Base-by-base conservation (phyloP, 2,797 vertebrate species). In the Chelon auratus region DNA sequence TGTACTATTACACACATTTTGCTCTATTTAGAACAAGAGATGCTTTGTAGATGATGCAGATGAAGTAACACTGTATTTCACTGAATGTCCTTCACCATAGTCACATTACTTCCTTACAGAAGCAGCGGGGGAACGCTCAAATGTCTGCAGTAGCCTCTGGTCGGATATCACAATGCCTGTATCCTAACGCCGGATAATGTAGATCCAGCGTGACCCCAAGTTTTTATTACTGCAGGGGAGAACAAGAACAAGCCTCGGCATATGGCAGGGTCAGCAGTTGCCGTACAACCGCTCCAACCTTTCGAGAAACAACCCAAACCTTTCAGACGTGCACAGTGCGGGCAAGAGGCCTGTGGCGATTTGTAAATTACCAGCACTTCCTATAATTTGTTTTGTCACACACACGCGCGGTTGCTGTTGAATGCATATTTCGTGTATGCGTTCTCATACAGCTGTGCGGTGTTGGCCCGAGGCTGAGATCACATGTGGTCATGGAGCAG, bases 391-490 rank as follows among this genome's bases (percentile, higher is more conserved):
- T 82, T 66, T 42, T 30, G 36, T 37, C 39, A 18, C 13, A 55
- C 36, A 62, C 56, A 57, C 69, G 47, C 30, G 52, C 8, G 52
- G 63, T 24, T 65, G 1, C 61, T 48, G 57, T 56, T 77, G 77
- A 84, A 77, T 60, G 53, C 60, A 17, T 33, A 22, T 43, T 64
- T 63, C 68, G 70, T 66, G 8, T 14, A n/a, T 50, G 59, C 52
- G 55, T 36, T 55, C 48, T 59, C 50, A 42, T 50, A 60, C 9
- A 61, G 68, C 39, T 3, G n/a, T 53, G 12, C 30, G 33, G 57
- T 39, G 73, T 57, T 17, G 40, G 63, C 75, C 65, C 5, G 1
- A 58, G 68, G 85, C 66, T 72, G 40, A 22, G 42, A 55, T 81
- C 77, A 76, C 53, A 63, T 54, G 72, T 62, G 52, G 66, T 60